These are phyloP conservation scores for Beris chalybata DNA, from an alignment of 2,888 invertebrate species.

Conservation along the genomic window DNA sequence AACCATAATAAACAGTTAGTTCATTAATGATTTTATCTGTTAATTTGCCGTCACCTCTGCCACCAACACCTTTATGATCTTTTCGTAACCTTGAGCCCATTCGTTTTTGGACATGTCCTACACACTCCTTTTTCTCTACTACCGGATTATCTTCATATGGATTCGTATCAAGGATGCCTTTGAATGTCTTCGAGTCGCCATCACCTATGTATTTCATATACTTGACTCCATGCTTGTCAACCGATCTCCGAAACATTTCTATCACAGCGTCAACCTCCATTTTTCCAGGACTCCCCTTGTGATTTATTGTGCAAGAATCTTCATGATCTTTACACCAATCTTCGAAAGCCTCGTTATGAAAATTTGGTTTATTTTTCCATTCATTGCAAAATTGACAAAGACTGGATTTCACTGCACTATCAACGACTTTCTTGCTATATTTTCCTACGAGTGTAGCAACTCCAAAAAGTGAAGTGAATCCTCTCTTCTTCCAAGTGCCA, in stretches of 20 bases:
- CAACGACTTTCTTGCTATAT: constrained; percentile 33
- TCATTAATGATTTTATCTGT: too few relatives aligned
- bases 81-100: constrained; percentile 34
- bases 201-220: constrained; percentile 38
- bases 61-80: constrained; percentile 35
- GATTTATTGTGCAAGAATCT: constrained; percentile 39
- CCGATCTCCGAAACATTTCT: constrained; percentile 35
- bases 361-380: constrained; percentile 33
- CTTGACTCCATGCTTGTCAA: constrained; percentile 27
- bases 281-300: constrained; percentile 39
- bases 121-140: constrained; percentile 3
- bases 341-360: constrained; percentile 13
- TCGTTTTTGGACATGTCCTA: constrained; percentile 18
- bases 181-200: constrained; percentile 28
- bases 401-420: constrained; percentile 33
- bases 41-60: constrained; percentile 35
- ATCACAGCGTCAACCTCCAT: constrained; percentile 38
- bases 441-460: constrained; percentile 7
- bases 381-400: constrained; percentile 38
- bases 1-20: too few relatives aligned
- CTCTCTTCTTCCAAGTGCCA: too few relatives aligned
- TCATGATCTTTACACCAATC: constrained; percentile 32
- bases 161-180: too few relatives aligned
- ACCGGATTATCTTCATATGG: background rate
- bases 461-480: too few relatives aligned